Base-by-base conservation (phyloP, 2,888 invertebrate species). In the Noctua comes region DNA sequence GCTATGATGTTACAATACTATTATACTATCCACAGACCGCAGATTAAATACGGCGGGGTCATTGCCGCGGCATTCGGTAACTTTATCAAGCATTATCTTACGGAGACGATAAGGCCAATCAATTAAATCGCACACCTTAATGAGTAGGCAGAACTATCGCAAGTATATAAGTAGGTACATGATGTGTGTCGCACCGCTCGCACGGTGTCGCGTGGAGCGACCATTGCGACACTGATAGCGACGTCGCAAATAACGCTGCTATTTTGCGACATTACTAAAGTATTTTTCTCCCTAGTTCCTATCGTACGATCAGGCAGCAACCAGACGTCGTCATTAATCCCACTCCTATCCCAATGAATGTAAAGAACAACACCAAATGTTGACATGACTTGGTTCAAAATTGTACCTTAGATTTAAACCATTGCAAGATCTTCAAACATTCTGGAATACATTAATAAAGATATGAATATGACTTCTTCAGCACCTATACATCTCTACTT, bases 1-100 rank as follows among this genome's bases (percentile, higher is more conserved):
- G 43, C 10, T 43, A 10, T 43, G 43, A 43, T 43, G 10, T 43
- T 43, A 43, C 40, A 40, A 40, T 40, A 43, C 43, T 43, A 16
- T 27, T 5, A 13, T 57, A 59, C 27, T 18, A 62, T 31, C 59
- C 18, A 31, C 27, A 62, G 27, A 62, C 31, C 11, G 21, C 21
- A 64, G 64, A 64, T 36, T 21, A 43, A 24, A 51, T 3, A n/a
- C n/a, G 11, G 10, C 54, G 24, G 31, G 21, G 40, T 43, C 71
- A 78, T 31, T 59, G 43, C 8, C 48, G 40, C 51, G 59, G 40
- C 40, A 40, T 51, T 80, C 43, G 21, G n/a, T 16, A 62, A 46
- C 27, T 54, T 78, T 80, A 80, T 78, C 51, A 51, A n/a, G 1
- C 21, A 48, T 79, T 80, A 62, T 71, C 72, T n/a, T 24, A 31